A percentile compares a stretch with the other conserved stretches of the same genome.
Conservation (phyloP, 2,113 vertebrate genomes). For the Oncorhynchus kisutch region DNA sequence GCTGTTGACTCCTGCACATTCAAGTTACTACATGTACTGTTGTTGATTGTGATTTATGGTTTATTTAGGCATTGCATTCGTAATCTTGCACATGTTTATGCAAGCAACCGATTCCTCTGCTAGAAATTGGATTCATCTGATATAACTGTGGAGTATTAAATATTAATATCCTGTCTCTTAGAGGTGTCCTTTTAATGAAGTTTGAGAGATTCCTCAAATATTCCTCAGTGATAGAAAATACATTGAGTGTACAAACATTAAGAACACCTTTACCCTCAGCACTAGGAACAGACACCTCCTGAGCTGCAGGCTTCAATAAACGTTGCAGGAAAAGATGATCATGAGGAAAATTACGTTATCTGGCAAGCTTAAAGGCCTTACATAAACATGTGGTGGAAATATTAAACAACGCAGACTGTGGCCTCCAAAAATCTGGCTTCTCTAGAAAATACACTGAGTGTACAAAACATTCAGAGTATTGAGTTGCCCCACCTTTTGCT, state of each 20-base stretch:
- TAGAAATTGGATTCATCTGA: conserved; percentile 37
- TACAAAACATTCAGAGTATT: too few species aligned
- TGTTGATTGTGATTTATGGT: conserved; percentile 35
- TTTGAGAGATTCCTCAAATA: conserved; percentile 38
- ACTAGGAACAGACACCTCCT: conserved; percentile 52
- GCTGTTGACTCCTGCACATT: too few species aligned
- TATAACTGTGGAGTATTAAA: conserved; percentile 26
- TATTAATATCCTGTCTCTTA: conserved; percentile 37
- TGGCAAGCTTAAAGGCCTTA: conserved; percentile 52
- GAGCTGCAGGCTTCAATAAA: conserved; percentile 63
- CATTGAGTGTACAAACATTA: conserved; percentile 12
- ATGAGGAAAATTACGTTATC: conserved; percentile 61
- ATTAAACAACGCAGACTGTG: conserved; percentile 42
- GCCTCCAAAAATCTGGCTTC: conserved; percentile 5
- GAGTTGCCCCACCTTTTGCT: too few species aligned
- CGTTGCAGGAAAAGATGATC: conserved; percentile 54
- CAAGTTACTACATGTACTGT: too few species aligned
- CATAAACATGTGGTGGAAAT: conserved; percentile 58
- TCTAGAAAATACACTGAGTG: not conserved
- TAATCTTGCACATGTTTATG: conserved; percentile 37
- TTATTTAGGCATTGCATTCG: conserved; percentile 38
- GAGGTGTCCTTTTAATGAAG: conserved; percentile 49
- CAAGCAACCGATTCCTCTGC: conserved; percentile 34
- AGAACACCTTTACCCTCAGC: conserved; percentile 50
- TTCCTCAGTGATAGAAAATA: conserved; percentile 26